Percentiles rank a stretch among this genome's conserved stretches.
These are phyloP conservation scores for Babylonia areolata DNA, from an alignment of 1,140 invertebrate species.

Conservation along the genomic window DNA sequence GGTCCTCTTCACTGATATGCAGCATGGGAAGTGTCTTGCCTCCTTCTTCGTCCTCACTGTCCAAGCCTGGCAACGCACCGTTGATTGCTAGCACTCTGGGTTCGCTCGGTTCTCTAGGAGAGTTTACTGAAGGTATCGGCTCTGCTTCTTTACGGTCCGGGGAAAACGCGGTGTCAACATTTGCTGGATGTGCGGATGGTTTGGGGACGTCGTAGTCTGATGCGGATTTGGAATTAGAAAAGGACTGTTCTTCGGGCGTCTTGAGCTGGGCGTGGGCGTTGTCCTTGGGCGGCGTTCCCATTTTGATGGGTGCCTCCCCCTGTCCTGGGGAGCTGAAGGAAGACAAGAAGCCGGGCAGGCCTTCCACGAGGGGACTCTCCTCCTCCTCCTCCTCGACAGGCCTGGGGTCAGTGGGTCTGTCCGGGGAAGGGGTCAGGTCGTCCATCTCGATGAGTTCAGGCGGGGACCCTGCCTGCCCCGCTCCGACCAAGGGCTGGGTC, in stretches of 20 bases:
- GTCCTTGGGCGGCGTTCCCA: slow-evolving; percentile 9
- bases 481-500: background rate
- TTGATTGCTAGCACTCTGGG: background rate
- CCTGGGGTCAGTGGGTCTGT: background rate
- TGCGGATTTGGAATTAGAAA: background rate
- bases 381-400: no score
- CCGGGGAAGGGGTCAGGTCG: background rate
- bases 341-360: slow-evolving; percentile 16
- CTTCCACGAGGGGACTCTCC: background rate
- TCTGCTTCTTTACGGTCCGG: background rate
- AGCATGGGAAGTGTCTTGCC: background rate
- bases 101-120: background rate
- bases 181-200: background rate
- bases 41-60: slow-evolving; percentile 12
- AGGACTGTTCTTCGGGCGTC: background rate
- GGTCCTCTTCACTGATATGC: slow-evolving; percentile 41
- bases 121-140: background rate
- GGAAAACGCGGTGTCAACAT: background rate
- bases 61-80: slow-evolving; percentile 12
- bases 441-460: slow-evolving; percentile 12
- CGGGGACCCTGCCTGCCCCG: no score
- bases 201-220: background rate
- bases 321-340: background rate
- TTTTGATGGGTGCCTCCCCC: background rate
- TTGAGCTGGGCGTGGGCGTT: slow-evolving; percentile 36